These are phyloP conservation scores for Pseudorhombus dupliciocellatus DNA, from an alignment of 2,113 vertebrate species.

Conservation along the genomic window DNA sequence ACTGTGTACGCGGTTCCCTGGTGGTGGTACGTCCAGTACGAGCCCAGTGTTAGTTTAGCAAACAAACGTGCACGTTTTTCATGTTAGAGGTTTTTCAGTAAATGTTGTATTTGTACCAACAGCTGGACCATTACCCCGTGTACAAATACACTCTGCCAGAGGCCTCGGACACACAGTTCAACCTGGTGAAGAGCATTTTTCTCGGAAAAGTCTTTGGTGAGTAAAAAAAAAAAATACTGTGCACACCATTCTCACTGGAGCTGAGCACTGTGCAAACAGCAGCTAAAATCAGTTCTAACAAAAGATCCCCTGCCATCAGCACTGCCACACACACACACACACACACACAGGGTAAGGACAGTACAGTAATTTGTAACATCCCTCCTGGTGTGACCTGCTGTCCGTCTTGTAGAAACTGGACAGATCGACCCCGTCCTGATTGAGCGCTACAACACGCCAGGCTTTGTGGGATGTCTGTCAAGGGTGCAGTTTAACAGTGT, in stretches of 20 bases:
- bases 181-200: constrained; percentile 93
- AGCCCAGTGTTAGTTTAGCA: too few species aligned
- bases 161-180: constrained; percentile 88
- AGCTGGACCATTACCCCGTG: constrained; percentile 95
- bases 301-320: too few species aligned
- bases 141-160: constrained; percentile 86
- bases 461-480: constrained; percentile 93
- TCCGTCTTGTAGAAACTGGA: constrained; percentile 86
- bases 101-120: constrained; percentile 16
- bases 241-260: too few species aligned
- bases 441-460: constrained; percentile 93
- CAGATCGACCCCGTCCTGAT: constrained; percentile 92
- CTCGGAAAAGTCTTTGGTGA: constrained; percentile 96
- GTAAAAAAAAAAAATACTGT: constrained; percentile 34
- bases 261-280: too few species aligned
- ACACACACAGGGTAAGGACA: too few species aligned
- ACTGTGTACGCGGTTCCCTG: too few species aligned
- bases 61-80: too few species aligned
- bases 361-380: too few species aligned
- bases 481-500: constrained; percentile 92
- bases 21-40: too few species aligned
- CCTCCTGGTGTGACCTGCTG: background rate
- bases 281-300: too few species aligned
- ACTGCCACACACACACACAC: too few species aligned
- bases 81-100: too few species aligned